Evolutionary conservation across 2,113 vertebrate species (phyloP), one percentile per base, ranked within the genome.

Genomic region (Hemiscyllium ocellatum): DNA sequence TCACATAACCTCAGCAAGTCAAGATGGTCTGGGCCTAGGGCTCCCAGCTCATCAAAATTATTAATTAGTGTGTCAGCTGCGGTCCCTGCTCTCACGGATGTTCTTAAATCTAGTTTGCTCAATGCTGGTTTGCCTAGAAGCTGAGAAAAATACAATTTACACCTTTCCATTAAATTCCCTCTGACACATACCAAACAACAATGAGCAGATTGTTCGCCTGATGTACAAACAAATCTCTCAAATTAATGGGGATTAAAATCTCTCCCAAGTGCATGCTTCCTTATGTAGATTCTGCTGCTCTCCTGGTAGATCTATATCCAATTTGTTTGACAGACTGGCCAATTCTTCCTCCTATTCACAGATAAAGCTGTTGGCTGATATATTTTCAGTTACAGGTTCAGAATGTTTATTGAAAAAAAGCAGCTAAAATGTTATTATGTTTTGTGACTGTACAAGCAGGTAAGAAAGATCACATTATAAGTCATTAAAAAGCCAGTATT

Each of bases 31-130:
- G 89, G 89, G 89, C 56, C 89, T 93, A 17, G 33, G 19, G 89
- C 89, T 93, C 89, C 61, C 89, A 93, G 61, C 89, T 93, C 89
- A 93, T 93, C 61, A 93, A 93, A 93, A 93, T 93, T 93, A 93
- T 93, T 93, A 93, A 93, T 93, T 66, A 93, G 89, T 68, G 33
- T 93, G 89, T 68, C 89, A 93, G 89, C 89, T 93, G 89, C 89
- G 66, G 17, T 68, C 89, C 89, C 89, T 93, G 61, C 61, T 66
- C 15, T 65, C 89, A n/a, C 66, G 33, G 61, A 93, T 93, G 66
- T 37, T 37, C 89, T 19, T 66, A 37, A 66, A 61, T 68, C 33
- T 20, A 24, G 61, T 66, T 93, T 68, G 37, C 61, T 68, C 56
- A 66, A 66, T 66, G 56, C 56, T 66, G 56, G 26, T 91, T 93